Evolutionary conservation across 2,113 vertebrate species (phyloP), one percentile per base, ranked within the genome.

Genomic region (Myxocyprinus asiaticus): DNA sequence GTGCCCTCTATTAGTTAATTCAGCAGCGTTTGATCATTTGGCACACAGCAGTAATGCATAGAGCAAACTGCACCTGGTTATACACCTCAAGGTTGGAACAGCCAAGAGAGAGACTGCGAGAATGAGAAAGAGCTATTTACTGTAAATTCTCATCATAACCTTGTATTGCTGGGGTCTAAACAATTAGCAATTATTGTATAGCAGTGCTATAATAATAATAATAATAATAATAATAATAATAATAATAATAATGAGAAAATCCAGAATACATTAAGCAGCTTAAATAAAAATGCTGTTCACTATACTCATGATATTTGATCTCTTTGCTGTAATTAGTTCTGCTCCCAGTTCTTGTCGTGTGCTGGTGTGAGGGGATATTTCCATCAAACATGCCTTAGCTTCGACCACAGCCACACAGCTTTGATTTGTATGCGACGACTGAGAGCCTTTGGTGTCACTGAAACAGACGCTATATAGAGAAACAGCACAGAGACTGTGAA

Each of bases 1-100:
- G 55, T 68, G 83, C 76, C 77, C 77, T 79, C 51, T 44, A 9
- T 68, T 80, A 64, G 45, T 58, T 78, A 9, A 81, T 58, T 78
- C 56, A 12, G 63, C 11, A 9, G 53, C 5, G 58, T 74, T 74
- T 44, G 9, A 62, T 65, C 48, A 65, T 65, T 65, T 3, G 22
- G 22, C 22, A 33, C 22, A 33, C 22, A 12, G 43, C 62, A 1
- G 65, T 56, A 66, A 67, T 7, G 75, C 53, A 61, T 15, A 55
- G 58, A 68, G 67, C 44, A 43, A 43, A 69, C 55, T 15, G 4
- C 77, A 51, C 76, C 15, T 61, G 64, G 42, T 50, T 14, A 76
- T 76, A 76, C 6, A 76, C 53, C 48, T 11, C 14, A 51, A 42
- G 33, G 15, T 10, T 7, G 22, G 1, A 33, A 33, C 22, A 33